Percentiles rank a stretch among this genome's conserved stretches.
phyloP scores from a whole-genome alignment of 2,113 vertebrate genomes.

The Catharus bicknelli region DNA sequence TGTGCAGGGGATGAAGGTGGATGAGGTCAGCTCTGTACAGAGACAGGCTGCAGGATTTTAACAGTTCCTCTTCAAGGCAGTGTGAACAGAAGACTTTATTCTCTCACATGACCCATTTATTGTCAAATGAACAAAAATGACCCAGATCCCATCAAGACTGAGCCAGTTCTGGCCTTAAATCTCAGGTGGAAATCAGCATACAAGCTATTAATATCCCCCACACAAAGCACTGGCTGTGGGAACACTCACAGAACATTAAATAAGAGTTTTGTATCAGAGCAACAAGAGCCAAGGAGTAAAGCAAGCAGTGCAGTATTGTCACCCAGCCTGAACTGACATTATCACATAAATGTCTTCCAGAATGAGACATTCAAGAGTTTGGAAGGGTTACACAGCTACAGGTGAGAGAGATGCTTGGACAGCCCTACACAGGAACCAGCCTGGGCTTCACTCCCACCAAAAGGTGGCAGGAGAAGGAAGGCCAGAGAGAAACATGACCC shows the following conservation, averaged over 20 bases:
- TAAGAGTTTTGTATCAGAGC: not conserved
- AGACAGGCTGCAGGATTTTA: not conserved
- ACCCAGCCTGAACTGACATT: not conserved
- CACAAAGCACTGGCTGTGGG: not conserved
- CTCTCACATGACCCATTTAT: not conserved
- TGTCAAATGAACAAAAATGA: not conserved
- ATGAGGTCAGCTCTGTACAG: not conserved
- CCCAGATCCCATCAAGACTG: not conserved
- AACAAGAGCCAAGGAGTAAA: not conserved
- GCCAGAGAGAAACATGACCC: not conserved
- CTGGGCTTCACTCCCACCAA: not conserved
- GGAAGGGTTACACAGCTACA: not conserved
- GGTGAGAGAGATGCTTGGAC: not conserved
- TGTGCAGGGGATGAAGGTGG: not conserved
- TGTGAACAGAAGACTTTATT: not conserved
- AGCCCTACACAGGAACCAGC: not conserved
- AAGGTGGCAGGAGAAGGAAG: not conserved
- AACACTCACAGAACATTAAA: not conserved
- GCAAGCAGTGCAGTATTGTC: not conserved
- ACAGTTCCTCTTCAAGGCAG: not conserved
- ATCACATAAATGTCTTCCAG: not conserved
- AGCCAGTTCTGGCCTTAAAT: not conserved
- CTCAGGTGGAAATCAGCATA: not conserved
- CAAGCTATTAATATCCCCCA: not conserved
- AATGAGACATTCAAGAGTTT: not conserved